Conservation (phyloP, 2,113 vertebrate genomes). For the Sinocyclocheilus anshuiensis region DNA sequence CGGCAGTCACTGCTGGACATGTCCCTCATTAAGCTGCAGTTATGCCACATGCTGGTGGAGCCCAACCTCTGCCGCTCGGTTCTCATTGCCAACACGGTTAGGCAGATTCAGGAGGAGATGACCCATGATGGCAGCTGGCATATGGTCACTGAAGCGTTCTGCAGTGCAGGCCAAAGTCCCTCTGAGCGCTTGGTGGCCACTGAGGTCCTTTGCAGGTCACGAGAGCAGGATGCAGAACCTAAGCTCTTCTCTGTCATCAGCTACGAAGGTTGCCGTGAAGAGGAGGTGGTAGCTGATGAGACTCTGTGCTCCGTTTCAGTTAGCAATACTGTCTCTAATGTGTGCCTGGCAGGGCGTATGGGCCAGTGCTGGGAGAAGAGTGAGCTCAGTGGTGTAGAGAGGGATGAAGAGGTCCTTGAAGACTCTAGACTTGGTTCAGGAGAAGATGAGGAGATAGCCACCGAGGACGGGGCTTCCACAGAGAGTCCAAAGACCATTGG, state of each 20-base stretch:
- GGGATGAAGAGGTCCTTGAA: constrained; percentile 55
- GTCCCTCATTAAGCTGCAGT: constrained; percentile 97
- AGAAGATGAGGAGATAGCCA: constrained; percentile 69
- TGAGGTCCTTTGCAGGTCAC: constrained; percentile 87
- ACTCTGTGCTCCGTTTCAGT: constrained; percentile 69
- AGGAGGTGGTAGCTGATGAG: constrained; percentile 76
- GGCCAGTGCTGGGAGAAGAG: constrained; percentile 84
- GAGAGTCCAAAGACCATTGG: constrained; percentile 81
- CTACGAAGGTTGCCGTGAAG: constrained; percentile 72
- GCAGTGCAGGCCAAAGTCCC: constrained; percentile 73
- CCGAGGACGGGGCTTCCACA: constrained; percentile 73
- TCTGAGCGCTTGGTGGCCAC: constrained; percentile 89
- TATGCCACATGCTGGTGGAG: constrained; percentile 98
- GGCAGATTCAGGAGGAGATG: constrained; percentile 98
- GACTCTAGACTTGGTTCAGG: constrained; percentile 75
- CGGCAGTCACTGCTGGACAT: constrained; percentile 95
- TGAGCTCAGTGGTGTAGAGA: constrained; percentile 60
- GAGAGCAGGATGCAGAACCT: constrained; percentile 77
- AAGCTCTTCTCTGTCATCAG: constrained; percentile 72
- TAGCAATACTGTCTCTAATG: constrained; percentile 67
- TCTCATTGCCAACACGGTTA: constrained; percentile 96
- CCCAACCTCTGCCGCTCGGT: constrained; percentile 96
- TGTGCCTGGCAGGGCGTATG: constrained; percentile 72
- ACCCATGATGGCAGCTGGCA: constrained; percentile 91
- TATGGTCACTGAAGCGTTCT: constrained; percentile 79